Evolutionary conservation across 92 coral and sea anemone species (phyloP), one percentile per base, ranked within the genome.

Genomic region (Umimayanthus chanpuru): DNA sequence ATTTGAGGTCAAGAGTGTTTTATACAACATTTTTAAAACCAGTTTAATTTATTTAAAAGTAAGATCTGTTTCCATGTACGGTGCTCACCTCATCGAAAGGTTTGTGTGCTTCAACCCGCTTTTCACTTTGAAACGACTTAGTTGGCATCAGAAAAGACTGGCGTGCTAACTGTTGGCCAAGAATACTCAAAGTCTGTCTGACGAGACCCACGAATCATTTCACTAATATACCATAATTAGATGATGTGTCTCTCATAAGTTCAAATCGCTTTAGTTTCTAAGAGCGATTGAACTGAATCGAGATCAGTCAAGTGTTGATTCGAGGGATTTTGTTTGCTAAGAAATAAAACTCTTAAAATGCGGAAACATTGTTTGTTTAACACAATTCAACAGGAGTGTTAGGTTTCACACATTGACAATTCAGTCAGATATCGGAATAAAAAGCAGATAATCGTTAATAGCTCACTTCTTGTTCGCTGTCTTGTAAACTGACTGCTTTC

Each of bases 301-400:
- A 39, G 49, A 36, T 38, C 68, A 61, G 68, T 23, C 68, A 61
- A 18, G n/a, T 61, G 7, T 36, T 75, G 3, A 39, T 43, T 75
- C 79, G 28, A 75, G 79, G 79, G 44, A 75, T 75, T 75, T 39
- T 39, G 79, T 75, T 75, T 75, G 79, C 28, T 32, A 39, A 23
- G n/a, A 43, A 43, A 39, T 75, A 39, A 21, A 75, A 32, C 7
- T 61, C 20, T 75, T n/a, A 25, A 32, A 75, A 9, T 75, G 25
- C 28, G 32, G 53, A 58, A 20, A 36, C 15, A 7, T 56, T 80
- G 25, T 55, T 38, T 29, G 3, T 81, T 81, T 40, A 81, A 81
- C 39, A 55, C 50, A 81, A 81, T 18, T 21, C 58, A 81, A 39
- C 72, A 3, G 73, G 68, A 5, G 72, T 81, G 28, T 81, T 30